Percentiles rank a stretch among this genome's conserved stretches.
These are phyloP conservation scores for Podarcis raffonei DNA, from an alignment of 2,113 vertebrate genomes.

Conservation along the genomic window DNA sequence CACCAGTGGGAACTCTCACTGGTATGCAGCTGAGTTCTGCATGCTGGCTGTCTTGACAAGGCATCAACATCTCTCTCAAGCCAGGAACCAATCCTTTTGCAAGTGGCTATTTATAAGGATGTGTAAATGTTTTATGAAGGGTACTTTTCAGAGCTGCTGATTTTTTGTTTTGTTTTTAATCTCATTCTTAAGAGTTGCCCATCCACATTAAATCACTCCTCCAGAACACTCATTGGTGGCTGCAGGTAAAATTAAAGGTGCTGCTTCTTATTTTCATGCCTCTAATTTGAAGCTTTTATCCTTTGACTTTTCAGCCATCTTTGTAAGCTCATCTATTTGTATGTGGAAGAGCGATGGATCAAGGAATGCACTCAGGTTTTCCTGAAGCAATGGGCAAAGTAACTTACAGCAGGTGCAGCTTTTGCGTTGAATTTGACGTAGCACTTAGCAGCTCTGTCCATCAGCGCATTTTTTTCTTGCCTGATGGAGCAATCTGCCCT, in stretches of 20 bases:
- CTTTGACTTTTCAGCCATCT: neutral
- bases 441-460: too few species aligned
- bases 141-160: neutral
- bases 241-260: neutral
- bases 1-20: neutral
- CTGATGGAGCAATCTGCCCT: too few species aligned
- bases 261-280: neutral
- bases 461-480: too few species aligned
- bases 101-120: neutral
- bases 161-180: neutral
- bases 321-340: neutral
- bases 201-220: neutral
- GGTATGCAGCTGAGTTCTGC: neutral
- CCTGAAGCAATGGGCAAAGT: slow-evolving; percentile 34
- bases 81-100: rapidly evolving
- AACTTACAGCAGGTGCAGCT: neutral
- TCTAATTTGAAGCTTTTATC: neutral
- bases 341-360: slow-evolving; percentile 10
- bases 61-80: neutral
- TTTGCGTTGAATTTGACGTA: too few species aligned
- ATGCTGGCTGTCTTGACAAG: neutral
- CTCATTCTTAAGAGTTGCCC: neutral
- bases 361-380: slow-evolving; percentile 56
- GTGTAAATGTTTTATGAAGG: neutral
- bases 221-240: neutral